Evolutionary conservation across 2,797 vertebrate species (phyloP).

Genomic region (Mallotus villosus): DNA sequence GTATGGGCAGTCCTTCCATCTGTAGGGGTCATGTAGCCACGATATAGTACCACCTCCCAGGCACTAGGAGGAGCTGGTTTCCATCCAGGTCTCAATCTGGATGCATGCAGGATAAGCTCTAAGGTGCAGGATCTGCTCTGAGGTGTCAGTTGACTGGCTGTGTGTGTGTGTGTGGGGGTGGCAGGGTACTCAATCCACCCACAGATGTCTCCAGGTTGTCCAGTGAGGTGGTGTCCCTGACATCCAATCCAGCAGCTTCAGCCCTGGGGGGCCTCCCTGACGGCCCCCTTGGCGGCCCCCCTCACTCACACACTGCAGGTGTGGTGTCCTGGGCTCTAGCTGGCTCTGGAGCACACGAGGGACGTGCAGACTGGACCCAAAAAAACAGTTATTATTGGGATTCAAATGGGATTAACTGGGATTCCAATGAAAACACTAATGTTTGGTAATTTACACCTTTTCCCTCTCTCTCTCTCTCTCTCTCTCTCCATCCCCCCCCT

Average conservation of each 20-base stretch:
- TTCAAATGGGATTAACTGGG: background rate
- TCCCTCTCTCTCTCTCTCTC: too few relatives aligned
- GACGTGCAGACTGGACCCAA: too few relatives aligned
- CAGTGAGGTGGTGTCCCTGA: background rate
- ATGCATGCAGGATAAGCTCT: background rate
- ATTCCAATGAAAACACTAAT: too few relatives aligned
- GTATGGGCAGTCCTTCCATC: too few relatives aligned
- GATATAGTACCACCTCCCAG: too few relatives aligned
- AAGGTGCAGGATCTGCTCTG: background rate
- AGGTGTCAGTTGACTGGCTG: slow-evolving; percentile 2
- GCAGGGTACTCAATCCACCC: slow-evolving; percentile 36
- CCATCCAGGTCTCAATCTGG: background rate
- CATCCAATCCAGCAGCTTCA: background rate
- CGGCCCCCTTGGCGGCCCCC: too few relatives aligned
- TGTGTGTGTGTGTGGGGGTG: too few relatives aligned
- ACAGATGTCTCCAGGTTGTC: slow-evolving; percentile 14
- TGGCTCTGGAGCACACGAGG: too few relatives aligned
- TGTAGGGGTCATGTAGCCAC: too few relatives aligned
- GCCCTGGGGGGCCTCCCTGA: too few relatives aligned
- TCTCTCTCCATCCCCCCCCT: background rate
- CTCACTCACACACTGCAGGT: background rate
- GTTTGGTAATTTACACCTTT: too few relatives aligned
- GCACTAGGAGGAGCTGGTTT: background rate
- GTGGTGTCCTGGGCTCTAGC: background rate
- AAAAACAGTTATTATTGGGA: background rate